phyloP scores from a whole-genome alignment of 2,888 invertebrate genomes.

The Lathronympha strigana region DNA sequence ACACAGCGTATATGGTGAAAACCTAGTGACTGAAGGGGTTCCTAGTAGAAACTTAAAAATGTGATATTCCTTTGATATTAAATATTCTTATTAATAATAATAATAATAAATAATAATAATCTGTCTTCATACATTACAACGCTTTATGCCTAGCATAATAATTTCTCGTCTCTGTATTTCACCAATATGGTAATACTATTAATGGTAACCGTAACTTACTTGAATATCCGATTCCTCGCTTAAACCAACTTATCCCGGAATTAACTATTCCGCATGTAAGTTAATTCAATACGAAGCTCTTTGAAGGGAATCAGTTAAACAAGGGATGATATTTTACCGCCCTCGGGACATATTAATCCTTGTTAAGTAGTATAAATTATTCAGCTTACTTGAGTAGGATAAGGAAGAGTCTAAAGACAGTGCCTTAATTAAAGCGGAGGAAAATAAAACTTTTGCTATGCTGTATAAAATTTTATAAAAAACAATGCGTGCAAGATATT shows the following conservation, averaged over 20 bases:
- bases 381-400: constrained; percentile 55
- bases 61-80: too few relatives aligned
- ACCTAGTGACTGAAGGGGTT: too few relatives aligned
- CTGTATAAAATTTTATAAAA: too few relatives aligned
- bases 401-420: constrained; percentile 28
- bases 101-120: too few relatives aligned
- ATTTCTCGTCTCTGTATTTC: background rate
- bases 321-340: constrained; percentile 63
- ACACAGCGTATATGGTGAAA: too few relatives aligned
- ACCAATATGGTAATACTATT: constrained; percentile 15
- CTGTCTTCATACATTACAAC: too few relatives aligned
- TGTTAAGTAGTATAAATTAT: constrained; percentile 75
- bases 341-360: constrained; percentile 70
- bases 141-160: background rate
- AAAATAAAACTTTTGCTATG: background rate
- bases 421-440: constrained; percentile 21
- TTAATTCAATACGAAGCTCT: constrained; percentile 38
- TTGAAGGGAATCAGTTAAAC: constrained; percentile 41
- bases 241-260: constrained; percentile 30
- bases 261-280: constrained; percentile 35
- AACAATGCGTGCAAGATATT: background rate
- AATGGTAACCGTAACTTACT: constrained; percentile 17
- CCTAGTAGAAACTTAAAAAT: too few relatives aligned
- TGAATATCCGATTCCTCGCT: constrained; percentile 32
- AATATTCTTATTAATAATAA: too few relatives aligned